phyloP scores from a whole-genome alignment of 1,140 invertebrate species.

The Apis mellifera region DNA sequence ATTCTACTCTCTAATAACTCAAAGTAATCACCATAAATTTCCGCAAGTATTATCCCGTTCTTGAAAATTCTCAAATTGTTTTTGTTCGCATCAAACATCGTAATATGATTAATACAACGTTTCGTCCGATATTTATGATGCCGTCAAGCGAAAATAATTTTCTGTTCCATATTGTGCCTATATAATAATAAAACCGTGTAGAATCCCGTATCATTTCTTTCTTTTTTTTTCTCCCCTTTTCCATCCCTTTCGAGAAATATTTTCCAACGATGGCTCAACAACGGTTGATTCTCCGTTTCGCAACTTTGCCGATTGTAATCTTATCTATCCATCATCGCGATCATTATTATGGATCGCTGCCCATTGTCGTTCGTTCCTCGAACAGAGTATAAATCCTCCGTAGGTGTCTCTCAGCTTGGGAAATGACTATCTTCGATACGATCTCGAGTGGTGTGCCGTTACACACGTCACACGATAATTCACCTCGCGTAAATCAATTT shows the following conservation, averaged over 20 bases:
- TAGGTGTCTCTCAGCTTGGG: slow-evolving; percentile 26
- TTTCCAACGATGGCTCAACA: neutral
- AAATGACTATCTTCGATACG: slow-evolving; percentile 32
- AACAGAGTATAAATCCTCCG: slow-evolving; percentile 37
- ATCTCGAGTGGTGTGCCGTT: slow-evolving; percentile 43
- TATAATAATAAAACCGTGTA: neutral
- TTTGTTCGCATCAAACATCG: neutral
- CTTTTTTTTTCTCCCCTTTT: neutral
- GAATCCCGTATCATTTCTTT: neutral
- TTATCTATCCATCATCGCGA: slow-evolving; percentile 35
- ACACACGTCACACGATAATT: slow-evolving; percentile 50
- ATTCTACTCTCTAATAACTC: neutral
- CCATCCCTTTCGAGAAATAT: neutral
- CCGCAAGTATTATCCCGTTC: neutral
- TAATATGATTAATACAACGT: neutral
- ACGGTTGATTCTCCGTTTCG: neutral
- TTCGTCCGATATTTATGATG: neutral
- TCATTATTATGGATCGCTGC: slow-evolving; percentile 42
- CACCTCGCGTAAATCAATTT: slow-evolving; percentile 50
- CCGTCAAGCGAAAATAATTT: neutral
- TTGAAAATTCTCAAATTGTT: neutral
- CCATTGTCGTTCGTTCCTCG: slow-evolving; percentile 43
- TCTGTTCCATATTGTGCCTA: too few species aligned
- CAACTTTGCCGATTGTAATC: neutral
- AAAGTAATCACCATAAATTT: neutral